A percentile compares a stretch with the other conserved stretches of the same genome.
Evolutionary conservation across 1,140 invertebrate genomes (phyloP).

Genomic region (Theocolax elegans): DNA sequence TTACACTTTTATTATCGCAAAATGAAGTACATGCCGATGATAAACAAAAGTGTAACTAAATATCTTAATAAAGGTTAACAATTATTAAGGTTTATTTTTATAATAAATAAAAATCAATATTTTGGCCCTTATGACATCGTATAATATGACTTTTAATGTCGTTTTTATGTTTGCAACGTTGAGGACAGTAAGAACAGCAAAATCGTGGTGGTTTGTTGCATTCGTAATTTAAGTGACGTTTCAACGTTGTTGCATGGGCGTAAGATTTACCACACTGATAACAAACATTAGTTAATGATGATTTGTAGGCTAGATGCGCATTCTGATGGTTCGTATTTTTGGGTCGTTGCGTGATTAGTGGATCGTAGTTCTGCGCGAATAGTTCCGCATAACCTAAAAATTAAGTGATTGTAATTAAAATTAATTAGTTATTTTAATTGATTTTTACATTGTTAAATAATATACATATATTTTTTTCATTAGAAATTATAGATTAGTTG

Average conservation of each 20-base stretch:
- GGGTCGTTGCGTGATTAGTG: background rate
- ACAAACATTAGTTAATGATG: background rate
- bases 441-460: too few species aligned
- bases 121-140: slow-evolving; percentile 19
- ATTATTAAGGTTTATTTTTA: background rate
- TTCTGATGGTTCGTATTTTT: background rate
- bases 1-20: too few species aligned
- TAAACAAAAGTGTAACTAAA: too few species aligned
- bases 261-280: slow-evolving; percentile 37
- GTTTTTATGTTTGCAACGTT: slow-evolving; percentile 64
- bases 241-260: slow-evolving; percentile 42
- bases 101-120: slow-evolving; percentile 10
- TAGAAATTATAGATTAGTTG: too few species aligned
- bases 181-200: slow-evolving; percentile 54
- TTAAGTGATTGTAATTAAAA: background rate
- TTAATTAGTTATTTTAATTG: too few species aligned
- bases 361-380: background rate
- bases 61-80: too few species aligned
- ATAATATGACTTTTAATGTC: slow-evolving; percentile 25
- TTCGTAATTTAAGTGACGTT: slow-evolving; percentile 48
- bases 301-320: background rate
- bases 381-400: slow-evolving; percentile 9
- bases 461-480: too few species aligned
- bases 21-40: too few species aligned
- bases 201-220: slow-evolving; percentile 54